Conservation (phyloP, 2,888 invertebrate genomes). For the Reticulitermes lucifugus region DNA sequence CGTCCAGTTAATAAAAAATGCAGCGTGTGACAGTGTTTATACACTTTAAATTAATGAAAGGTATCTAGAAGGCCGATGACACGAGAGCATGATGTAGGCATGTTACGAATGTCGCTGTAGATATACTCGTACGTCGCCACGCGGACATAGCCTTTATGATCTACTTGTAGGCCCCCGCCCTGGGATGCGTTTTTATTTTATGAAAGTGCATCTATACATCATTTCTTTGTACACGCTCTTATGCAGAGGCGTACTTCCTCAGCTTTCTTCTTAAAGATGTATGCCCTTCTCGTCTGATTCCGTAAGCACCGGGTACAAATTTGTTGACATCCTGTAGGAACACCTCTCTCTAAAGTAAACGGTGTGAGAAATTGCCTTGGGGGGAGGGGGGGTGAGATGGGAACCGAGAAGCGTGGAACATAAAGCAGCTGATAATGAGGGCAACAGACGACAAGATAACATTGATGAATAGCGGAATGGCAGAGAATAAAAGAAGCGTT, state of each 20-base stretch:
- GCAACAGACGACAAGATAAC: slow-evolving; percentile 26
- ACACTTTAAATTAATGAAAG: too few species aligned
- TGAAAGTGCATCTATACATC: too few species aligned
- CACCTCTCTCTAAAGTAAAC: background rate
- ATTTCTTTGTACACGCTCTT: background rate
- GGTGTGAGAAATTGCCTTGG: slow-evolving; percentile 15
- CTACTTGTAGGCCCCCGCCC: too few species aligned
- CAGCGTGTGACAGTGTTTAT: too few species aligned
- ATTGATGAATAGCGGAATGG: slow-evolving; percentile 30
- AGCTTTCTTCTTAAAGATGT: background rate
- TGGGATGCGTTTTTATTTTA: too few species aligned
- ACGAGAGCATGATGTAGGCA: too few species aligned
- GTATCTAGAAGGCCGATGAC: too few species aligned
- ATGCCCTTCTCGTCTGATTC: background rate
- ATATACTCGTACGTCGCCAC: too few species aligned
- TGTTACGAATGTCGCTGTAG: too few species aligned
- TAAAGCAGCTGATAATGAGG: slow-evolving; percentile 30
- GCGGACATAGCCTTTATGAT: too few species aligned
- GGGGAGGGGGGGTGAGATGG: background rate
- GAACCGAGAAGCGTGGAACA: background rate
- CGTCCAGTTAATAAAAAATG: too few species aligned
- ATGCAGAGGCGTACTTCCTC: background rate
- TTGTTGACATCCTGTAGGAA: slow-evolving; percentile 11
- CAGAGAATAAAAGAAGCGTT: slow-evolving; percentile 30
- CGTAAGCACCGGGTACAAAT: background rate